Evolutionary conservation across 2,797 vertebrate genomes (phyloP).

Genomic region (Spatula versicolor): DNA sequence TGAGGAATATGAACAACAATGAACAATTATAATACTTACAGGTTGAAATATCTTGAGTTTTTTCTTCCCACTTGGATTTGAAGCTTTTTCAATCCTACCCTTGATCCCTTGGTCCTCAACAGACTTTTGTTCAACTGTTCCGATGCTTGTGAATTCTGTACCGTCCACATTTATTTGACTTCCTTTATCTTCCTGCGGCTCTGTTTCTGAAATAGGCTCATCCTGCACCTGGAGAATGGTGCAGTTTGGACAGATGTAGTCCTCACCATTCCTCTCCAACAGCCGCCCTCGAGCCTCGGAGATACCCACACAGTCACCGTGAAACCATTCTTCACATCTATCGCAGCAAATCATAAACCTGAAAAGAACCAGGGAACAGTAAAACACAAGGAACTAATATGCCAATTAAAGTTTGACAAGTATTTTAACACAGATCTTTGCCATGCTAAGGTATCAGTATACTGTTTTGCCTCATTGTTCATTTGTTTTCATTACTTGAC

Average conservation of each 20-base stretch:
- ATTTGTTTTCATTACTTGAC: neutral
- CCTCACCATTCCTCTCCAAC: conserved; percentile 85
- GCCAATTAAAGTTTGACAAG: neutral
- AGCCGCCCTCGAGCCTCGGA: conserved; percentile 83
- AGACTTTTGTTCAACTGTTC: conserved; percentile 74
- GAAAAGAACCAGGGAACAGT: conserved; percentile 13
- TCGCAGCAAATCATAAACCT: conserved; percentile 98
- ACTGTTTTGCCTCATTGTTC: neutral
- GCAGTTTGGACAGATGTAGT: conserved; percentile 91
- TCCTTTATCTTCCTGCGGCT: conserved; percentile 42
- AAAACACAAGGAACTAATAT: neutral
- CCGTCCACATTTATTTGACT: conserved; percentile 66
- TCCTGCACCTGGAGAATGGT: conserved; percentile 87
- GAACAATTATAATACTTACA: conserved; percentile 81
- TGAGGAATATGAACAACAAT: neutral
- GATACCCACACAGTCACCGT: conserved; percentile 91
- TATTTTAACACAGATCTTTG: neutral
- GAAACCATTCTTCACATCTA: conserved; percentile 93
- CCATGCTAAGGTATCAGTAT: neutral
- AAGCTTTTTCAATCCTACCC: conserved; percentile 95
- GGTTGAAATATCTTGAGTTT: conserved; percentile 99
- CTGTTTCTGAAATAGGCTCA: conserved; percentile 60
- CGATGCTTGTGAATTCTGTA: conserved; percentile 75
- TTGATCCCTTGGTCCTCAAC: conserved; percentile 82
- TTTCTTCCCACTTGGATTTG: conserved; percentile 96